A percentile compares a stretch with the other conserved stretches of the same genome.
These are phyloP conservation scores for Channallabes apus DNA, from an alignment of 2,797 vertebrate species.

Conservation along the genomic window DNA sequence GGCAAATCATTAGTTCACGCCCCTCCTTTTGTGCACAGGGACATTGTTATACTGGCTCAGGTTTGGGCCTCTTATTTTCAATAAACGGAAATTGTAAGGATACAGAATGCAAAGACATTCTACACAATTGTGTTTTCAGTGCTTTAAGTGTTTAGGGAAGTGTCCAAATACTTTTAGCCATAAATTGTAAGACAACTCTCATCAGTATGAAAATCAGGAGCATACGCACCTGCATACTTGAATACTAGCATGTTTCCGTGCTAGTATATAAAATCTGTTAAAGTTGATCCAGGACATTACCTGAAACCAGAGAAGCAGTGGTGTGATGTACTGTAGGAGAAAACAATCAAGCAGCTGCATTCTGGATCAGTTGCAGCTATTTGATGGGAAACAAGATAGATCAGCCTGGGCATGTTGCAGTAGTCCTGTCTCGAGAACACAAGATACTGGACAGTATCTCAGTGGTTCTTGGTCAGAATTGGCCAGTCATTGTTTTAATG, in stretches of 20 bases:
- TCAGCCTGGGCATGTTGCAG: background rate
- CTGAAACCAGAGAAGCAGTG: background rate
- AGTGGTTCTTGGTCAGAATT: background rate
- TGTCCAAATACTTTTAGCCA: background rate
- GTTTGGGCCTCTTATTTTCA: background rate
- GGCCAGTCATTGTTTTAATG: background rate
- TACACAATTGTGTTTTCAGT: background rate
- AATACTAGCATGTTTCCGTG: background rate
- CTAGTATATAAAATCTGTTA: background rate
- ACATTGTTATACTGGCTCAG: background rate
- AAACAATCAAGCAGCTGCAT: background rate
- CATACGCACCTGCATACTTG: background rate
- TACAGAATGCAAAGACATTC: background rate
- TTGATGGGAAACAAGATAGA: background rate
- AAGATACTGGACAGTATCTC: background rate
- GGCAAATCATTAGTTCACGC: background rate
- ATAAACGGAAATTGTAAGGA: background rate
- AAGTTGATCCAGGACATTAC: background rate
- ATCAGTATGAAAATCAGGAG: background rate
- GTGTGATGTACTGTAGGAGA: background rate
- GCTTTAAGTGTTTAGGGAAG: background rate
- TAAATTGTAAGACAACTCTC: background rate
- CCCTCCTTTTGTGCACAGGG: background rate
- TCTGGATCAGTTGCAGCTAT: background rate
- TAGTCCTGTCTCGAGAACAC: background rate